A percentile compares a stretch with the other conserved stretches of the same genome.
These are phyloP conservation scores for Avahi laniger DNA, from an alignment of 2,797 vertebrate genomes.

Conservation along the genomic window DNA sequence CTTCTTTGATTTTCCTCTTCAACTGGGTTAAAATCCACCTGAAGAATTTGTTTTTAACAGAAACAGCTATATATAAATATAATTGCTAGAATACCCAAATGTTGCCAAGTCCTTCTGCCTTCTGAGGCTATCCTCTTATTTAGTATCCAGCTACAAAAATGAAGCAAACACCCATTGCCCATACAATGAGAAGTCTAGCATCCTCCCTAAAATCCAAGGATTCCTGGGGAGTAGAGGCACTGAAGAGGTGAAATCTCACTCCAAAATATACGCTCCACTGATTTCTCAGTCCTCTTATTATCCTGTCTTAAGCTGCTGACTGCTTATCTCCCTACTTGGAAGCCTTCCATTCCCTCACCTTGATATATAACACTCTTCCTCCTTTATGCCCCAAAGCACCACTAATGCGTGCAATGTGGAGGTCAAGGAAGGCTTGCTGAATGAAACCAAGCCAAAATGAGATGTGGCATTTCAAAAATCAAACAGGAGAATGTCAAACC, in stretches of 20 bases:
- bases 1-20: constrained; percentile 41
- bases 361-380: not conserved
- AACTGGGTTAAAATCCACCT: constrained; percentile 19
- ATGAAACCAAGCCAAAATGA: constrained; percentile 21
- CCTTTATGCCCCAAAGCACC: not conserved
- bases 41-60: not conserved
- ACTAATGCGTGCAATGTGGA: not conserved
- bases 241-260: not conserved
- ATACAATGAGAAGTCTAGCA: not conserved
- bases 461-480: not conserved
- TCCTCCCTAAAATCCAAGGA: not conserved
- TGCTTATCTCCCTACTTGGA: not conserved
- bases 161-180: not conserved
- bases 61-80: not conserved
- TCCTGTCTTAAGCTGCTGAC: not conserved
- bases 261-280: not conserved
- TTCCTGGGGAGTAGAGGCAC: not conserved
- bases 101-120: not conserved
- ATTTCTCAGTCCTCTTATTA: not conserved
- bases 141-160: not conserved
- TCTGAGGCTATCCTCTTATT: not conserved
- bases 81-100: not conserved
- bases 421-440: not conserved
- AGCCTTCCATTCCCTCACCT: not conserved
- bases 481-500: constrained; percentile 4